Evolutionary conservation across 2,797 vertebrate species (phyloP).

Genomic region (Pristis pectinata): DNA sequence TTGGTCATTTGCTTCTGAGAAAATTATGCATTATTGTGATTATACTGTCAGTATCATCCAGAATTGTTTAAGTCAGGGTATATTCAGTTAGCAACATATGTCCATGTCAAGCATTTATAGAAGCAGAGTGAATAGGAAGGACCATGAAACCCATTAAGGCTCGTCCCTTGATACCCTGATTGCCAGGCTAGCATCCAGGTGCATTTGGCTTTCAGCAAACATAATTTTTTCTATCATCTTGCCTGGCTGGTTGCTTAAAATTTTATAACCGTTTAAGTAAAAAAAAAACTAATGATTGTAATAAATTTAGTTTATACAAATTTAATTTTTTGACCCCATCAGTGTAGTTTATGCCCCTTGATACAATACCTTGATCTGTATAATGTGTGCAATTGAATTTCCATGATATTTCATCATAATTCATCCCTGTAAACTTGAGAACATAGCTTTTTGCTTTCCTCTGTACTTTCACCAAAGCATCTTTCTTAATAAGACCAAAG

Average conservation of each 20-base stretch:
- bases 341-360: not conserved
- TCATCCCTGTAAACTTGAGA: not conserved
- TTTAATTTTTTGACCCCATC: not conserved
- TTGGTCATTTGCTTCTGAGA: not conserved
- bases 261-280: not conserved
- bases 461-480: not conserved
- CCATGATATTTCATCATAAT: not conserved
- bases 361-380: not conserved
- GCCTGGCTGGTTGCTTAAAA: not conserved
- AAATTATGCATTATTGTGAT: not conserved
- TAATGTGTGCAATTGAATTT: not conserved
- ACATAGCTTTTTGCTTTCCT: not conserved
- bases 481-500: not conserved
- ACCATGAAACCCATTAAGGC: not conserved
- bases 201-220: too few species aligned
- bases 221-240: not conserved
- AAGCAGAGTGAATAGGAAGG: not conserved
- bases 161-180: not conserved
- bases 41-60: not conserved
- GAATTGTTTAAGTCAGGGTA: not conserved
- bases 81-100: not conserved
- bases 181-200: not conserved
- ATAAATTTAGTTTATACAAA: not conserved
- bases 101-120: not conserved
- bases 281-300: not conserved